These are phyloP conservation scores for Casuarius casuarius DNA, from an alignment of 2,113 vertebrate species.

Conservation along the genomic window DNA sequence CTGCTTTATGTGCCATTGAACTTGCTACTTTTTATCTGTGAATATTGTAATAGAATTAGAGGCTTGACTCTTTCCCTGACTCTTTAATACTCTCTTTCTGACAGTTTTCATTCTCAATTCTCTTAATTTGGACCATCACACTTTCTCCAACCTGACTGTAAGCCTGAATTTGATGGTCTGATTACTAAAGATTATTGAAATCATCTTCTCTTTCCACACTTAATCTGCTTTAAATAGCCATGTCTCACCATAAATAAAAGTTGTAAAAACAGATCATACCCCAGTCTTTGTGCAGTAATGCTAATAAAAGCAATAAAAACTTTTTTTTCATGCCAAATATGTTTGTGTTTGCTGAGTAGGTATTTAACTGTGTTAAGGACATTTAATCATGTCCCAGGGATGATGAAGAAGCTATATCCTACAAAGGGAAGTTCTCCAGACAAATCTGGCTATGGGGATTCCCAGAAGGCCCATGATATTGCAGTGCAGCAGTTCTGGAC, in stretches of 20 bases:
- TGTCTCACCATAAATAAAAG: background rate
- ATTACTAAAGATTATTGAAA: conserved; percentile 61
- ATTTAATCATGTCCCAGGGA: background rate
- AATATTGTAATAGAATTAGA: conserved; percentile 19
- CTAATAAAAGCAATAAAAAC: conserved; percentile 18
- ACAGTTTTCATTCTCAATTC: background rate
- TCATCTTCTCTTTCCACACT: background rate
- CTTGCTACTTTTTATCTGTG: background rate
- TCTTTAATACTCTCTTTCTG: conserved; percentile 29
- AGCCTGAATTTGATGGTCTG: conserved; percentile 18
- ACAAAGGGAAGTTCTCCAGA: conserved; percentile 33
- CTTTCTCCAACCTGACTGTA: background rate
- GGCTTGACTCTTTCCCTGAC: background rate
- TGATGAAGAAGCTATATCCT: background rate
- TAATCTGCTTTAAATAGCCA: conserved; percentile 29
- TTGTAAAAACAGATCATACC: background rate
- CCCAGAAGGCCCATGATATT: conserved; percentile 6
- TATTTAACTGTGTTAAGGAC: background rate
- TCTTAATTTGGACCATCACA: conserved; percentile 23
- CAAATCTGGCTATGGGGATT: conserved; percentile 6
- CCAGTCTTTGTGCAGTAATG: background rate
- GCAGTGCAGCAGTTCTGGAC: background rate
- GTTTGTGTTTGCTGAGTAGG: background rate
- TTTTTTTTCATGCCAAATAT: background rate
- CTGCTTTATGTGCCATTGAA: background rate